Conservation (phyloP, 2,113 vertebrate genomes). For the Tretioscincus oriximinensis region DNA sequence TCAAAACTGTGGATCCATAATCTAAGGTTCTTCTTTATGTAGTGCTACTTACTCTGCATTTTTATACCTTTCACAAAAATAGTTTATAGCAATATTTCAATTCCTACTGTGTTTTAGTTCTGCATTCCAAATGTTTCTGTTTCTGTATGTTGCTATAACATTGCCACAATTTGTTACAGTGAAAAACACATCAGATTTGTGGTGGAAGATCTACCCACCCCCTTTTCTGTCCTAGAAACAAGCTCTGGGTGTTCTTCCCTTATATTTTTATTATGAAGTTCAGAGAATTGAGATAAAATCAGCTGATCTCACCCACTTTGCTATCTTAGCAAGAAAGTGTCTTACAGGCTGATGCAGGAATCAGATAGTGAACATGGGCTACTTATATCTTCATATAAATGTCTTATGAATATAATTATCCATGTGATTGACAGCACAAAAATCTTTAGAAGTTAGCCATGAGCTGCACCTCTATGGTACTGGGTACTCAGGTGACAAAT, state of each 20-base stretch:
- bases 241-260: background rate
- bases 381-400: too few species aligned
- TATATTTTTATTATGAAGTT: too few species aligned
- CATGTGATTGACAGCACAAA: background rate
- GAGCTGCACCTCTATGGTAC: background rate
- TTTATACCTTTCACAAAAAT: background rate
- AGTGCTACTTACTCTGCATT: background rate
- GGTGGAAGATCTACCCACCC: background rate
- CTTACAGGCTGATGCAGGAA: too few species aligned
- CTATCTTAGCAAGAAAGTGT: too few species aligned
- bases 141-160: background rate
- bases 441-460: background rate
- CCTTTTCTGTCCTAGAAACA: background rate
- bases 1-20: background rate
- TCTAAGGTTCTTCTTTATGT: too few species aligned
- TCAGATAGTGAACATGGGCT: too few species aligned
- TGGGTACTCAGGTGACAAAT: background rate
- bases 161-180: background rate
- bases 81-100: background rate
- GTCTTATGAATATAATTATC: too few species aligned
- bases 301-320: too few species aligned
- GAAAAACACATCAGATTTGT: background rate
- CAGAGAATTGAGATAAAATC: too few species aligned
- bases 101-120: too few species aligned
- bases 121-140: too few species aligned